These are phyloP conservation scores for Parnassius smintheus DNA, from an alignment of 2,888 invertebrate species.

Conservation along the genomic window DNA sequence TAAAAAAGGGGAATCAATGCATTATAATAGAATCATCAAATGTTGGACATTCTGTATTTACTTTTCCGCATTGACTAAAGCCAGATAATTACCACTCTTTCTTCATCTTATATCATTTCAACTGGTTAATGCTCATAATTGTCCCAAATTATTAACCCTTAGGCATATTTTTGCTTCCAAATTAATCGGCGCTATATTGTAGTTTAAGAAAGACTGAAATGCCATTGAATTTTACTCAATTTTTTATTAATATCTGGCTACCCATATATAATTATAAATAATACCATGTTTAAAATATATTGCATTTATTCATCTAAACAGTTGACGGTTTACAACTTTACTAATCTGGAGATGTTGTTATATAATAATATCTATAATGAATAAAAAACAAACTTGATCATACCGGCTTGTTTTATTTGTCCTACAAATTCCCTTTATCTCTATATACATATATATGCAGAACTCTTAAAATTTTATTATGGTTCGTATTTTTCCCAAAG, in stretches of 20 bases:
- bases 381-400: not conserved
- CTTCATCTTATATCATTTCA: no score
- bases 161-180: no score
- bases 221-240: not conserved
- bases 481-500: no score
- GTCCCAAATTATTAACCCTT: no score
- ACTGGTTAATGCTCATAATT: no score
- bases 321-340: not conserved
- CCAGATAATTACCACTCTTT: no score
- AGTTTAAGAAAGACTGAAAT: conserved; percentile 16
- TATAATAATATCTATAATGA: conserved; percentile 5
- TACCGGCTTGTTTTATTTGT: conserved; percentile 1
- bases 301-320: conserved; percentile 8
- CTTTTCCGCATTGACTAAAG: no score
- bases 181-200: conserved; percentile 10
- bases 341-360: conserved; percentile 5
- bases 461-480: no score
- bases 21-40: not conserved
- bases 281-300: not conserved
- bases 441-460: no score
- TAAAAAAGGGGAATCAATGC: not conserved
- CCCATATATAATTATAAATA: not conserved
- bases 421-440: no score
- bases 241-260: not conserved
- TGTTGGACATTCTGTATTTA: not conserved